Evolutionary conservation across 2,113 vertebrate genomes (phyloP), one percentile per base, ranked within the genome.

Genomic region (Bothrops jararaca): DNA sequence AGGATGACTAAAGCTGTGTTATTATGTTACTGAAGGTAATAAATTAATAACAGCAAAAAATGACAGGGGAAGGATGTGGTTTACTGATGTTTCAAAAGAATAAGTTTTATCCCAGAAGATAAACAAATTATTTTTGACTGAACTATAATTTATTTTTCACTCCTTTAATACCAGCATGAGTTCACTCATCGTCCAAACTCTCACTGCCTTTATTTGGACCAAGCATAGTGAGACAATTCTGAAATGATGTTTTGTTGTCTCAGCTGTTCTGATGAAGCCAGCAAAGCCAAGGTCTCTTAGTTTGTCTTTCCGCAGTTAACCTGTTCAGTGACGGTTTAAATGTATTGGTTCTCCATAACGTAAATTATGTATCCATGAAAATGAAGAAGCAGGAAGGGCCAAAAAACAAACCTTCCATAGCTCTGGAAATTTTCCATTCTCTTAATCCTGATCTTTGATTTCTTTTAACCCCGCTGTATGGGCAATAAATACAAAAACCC

Each of bases 141-240:
- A 93, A 69, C n/a, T 94, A 85, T 64, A 64, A 90, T 90, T 94
- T 53, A 89, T 90, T 94, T 56, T 45, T 94, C 53, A 90, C 89
- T 86, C 74, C 2, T 56, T 93, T 90, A 24, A 89, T 91, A 93
- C 93, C 1, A 56, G 52, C 94, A 53, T 95, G 29, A 87, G 86
- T 87, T 92, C 94, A 48, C 91, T 93, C 94, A 74, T 45, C 22
- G 5, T 69, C 26, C 39, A 94, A 48, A 54, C 56, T 74, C 58
- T 0, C 91, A 94, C 53, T 26, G 85, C 60, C 34, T 93, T 92
- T 90, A 26, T 94, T 74, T 69, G 57, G 74, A 86, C 48, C 93
- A 42, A 26, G 58, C 90, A 93, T 95, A 88, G 42, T 93, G 90
- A 91, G 22, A 80, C 42, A 9, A 0, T 45, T 91, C 95, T 91